phyloP scores from a whole-genome alignment of 1,140 invertebrate genomes.

The Grapholita molesta region DNA sequence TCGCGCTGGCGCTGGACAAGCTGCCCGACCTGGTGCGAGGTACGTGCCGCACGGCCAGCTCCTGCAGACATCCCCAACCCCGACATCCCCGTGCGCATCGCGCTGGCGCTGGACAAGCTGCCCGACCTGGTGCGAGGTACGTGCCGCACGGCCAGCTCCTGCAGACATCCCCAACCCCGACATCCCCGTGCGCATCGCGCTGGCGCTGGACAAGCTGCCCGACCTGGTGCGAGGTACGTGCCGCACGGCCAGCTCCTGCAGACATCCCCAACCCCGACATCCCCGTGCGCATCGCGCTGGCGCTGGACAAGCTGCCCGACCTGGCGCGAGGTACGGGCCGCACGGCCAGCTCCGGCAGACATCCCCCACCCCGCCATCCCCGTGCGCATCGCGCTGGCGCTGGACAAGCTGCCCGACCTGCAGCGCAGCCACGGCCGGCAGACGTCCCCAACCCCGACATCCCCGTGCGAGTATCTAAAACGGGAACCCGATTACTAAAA shows the following conservation, averaged over 20 bases:
- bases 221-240: slow-evolving; percentile 87
- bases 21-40: slow-evolving; percentile 87
- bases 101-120: slow-evolving; percentile 86
- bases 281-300: slow-evolving; percentile 87
- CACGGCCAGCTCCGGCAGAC: no score
- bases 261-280: slow-evolving; percentile 92
- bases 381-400: slow-evolving; percentile 85
- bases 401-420: slow-evolving; percentile 88
- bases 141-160: no score
- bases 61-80: slow-evolving; percentile 92
- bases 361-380: slow-evolving; percentile 92
- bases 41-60: no score
- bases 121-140: slow-evolving; percentile 87
- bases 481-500: neutral
- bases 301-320: slow-evolving; percentile 87
- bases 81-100: slow-evolving; percentile 89
- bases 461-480: neutral
- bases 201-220: slow-evolving; percentile 87
- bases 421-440: slow-evolving; percentile 84
- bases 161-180: slow-evolving; percentile 92
- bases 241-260: no score
- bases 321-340: slow-evolving; percentile 86
- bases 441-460: neutral
- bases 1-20: slow-evolving; percentile 87
- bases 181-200: slow-evolving; percentile 88